Conservation (phyloP, 2,797 vertebrate species). For the Dipus sagitta region DNA sequence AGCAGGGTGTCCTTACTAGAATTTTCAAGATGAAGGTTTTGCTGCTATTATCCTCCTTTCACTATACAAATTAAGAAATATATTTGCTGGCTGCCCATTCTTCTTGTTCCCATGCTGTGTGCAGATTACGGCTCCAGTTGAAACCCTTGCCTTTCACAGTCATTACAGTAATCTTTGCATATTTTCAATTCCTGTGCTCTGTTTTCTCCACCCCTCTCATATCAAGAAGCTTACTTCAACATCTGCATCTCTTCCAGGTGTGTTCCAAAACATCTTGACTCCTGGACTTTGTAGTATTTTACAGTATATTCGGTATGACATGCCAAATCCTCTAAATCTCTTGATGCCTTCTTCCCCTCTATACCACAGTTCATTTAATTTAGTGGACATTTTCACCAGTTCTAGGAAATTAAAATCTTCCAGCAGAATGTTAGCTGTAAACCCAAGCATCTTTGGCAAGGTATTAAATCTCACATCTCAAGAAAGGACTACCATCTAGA, state of each 20-base stretch:
- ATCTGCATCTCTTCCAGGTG: background rate
- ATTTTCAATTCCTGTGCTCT: background rate
- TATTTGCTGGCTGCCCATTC: background rate
- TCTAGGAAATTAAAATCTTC: background rate
- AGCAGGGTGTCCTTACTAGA: background rate
- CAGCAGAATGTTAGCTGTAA: background rate
- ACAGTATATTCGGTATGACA: background rate
- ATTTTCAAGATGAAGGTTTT: background rate
- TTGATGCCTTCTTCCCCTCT: background rate
- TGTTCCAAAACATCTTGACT: background rate
- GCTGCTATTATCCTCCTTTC: background rate
- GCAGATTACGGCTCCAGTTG: background rate
- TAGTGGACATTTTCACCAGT: background rate
- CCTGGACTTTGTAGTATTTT: background rate
- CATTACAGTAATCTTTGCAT: background rate
- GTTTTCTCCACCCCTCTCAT: background rate
- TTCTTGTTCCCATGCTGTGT: slow-evolving; percentile 9
- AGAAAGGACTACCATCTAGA: background rate
- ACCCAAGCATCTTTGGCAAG: background rate
- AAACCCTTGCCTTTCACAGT: background rate
- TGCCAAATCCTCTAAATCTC: background rate
- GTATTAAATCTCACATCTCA: background rate
- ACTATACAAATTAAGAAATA: background rate
- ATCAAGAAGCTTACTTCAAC: background rate
- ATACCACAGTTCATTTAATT: background rate